A percentile compares a stretch with the other conserved stretches of the same genome.
Conservation (phyloP, 2,797 vertebrate genomes). For the Buceros bicornis region DNA sequence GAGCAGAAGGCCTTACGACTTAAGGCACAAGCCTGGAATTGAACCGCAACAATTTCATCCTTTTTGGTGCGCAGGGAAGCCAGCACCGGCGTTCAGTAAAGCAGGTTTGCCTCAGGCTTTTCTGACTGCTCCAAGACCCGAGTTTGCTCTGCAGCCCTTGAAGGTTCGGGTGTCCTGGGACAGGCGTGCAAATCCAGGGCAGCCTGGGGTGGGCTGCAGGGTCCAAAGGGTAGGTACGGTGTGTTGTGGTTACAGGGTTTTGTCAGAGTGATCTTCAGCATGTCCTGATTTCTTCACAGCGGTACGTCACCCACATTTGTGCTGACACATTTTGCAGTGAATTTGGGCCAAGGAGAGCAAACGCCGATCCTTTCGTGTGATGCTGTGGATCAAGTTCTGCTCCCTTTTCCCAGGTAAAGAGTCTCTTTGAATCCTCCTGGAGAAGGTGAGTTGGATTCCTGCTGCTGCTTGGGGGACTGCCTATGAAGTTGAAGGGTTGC, state of each 20-base stretch:
- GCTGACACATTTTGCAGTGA: not conserved
- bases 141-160: not conserved
- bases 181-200: not conserved
- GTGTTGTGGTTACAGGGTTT: rapidly evolving
- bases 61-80: not conserved
- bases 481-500: not conserved
- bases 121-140: not conserved
- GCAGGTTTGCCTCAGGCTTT: not conserved
- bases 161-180: not conserved
- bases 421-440: not conserved
- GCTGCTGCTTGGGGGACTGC: not conserved
- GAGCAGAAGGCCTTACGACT: not conserved
- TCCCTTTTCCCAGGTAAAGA: not conserved
- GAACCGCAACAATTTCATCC: not conserved
- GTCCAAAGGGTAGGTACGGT: not conserved
- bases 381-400: not conserved
- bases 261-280: not conserved
- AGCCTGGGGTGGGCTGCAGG: not conserved
- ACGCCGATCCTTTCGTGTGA: not conserved
- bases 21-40: not conserved
- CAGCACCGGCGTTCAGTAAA: not conserved
- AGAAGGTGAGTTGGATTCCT: not conserved
- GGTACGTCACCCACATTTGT: not conserved
- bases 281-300: not conserved
- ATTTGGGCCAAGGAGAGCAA: not conserved